Evolutionary conservation across 2,797 vertebrate genomes (phyloP), one percentile per base, ranked within the genome.

Genomic region (Cheirogaleus major): DNA sequence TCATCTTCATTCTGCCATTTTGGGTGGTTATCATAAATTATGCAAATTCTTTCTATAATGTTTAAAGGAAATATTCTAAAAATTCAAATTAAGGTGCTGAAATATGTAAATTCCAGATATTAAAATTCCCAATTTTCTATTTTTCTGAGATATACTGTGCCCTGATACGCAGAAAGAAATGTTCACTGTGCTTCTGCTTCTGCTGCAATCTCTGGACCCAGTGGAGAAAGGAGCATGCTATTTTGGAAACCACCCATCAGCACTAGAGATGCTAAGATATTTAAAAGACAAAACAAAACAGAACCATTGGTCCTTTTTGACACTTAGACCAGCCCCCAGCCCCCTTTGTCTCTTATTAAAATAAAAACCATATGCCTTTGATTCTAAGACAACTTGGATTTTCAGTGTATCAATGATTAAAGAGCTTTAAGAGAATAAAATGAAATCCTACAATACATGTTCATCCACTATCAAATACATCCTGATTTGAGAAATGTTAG

Each of bases 341-440:
- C 17, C 7, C 11, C 30, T 86, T 79, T 79, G n/a, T 90, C 38
- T 63, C 76, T 88, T 95, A 63, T 35, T 43, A 52, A 80, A 67
- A 91, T 73, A 75, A 67, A 55, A 27, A 13, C 30, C 22, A 45
- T 78, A 38, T 82, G 73, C 41, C n/a, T 25, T 88, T 32, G 43
- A 67, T 91, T 92, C 79, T 91, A 84, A 83, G 15, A 50, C n/a
- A 81, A 38, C 14, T 7, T 86, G 69, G n/a, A 89, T 59, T 57
- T 97, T 69, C 75, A 92, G 59, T 89, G 55, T 70, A 86, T 72
- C 72, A 73, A 2, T 55, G 80, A 83, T 32, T 82, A 22, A 81
- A 52, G 57, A 59, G 45, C 52, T 87, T 88, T 92, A 75, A 85
- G 50, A n/a, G 55, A 95, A 76, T 65, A 89, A 85, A 96, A 91